Conservation (phyloP, 1,140 invertebrate genomes). For the Zaprionus camerounensis region DNA sequence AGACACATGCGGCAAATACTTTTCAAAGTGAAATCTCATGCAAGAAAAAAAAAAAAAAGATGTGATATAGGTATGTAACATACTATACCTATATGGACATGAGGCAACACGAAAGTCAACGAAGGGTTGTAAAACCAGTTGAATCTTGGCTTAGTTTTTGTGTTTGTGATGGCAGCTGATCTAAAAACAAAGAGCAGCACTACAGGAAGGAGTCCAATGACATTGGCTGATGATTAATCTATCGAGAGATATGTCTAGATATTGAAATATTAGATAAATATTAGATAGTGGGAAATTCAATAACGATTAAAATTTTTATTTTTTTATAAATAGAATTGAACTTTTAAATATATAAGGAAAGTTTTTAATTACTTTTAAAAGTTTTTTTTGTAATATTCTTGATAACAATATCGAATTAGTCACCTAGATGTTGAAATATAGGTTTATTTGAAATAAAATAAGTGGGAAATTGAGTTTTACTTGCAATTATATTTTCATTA, state of each 20-base stretch:
- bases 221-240: conserved; percentile 26
- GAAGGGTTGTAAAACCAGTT: conserved; percentile 51
- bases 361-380: no score
- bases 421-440: no score
- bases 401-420: no score
- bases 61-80: background rate
- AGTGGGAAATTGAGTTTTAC: background rate
- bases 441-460: no score
- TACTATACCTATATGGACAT: conserved; percentile 3
- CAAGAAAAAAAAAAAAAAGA: conserved; percentile 21
- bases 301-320: no score
- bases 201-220: conserved; percentile 6
- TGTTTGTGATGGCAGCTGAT: conserved; percentile 36
- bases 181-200: conserved; percentile 8
- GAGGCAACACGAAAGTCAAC: conserved; percentile 18
- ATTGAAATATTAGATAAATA: no score
- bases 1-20: conserved; percentile 81
- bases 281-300: no score
- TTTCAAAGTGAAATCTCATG: conserved; percentile 77
- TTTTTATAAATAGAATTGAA: no score
- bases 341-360: background rate
- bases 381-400: no score
- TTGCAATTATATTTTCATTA: no score
- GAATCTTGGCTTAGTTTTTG: conserved; percentile 46
- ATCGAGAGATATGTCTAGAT: background rate